phyloP scores from a whole-genome alignment of 2,113 vertebrate species.

The mouse (Mus musculus) region GRCm39 chr12:7078001-7078500 shows the following conservation, averaged over 20 bases:
- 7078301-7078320: not conserved
- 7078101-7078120: not conserved
- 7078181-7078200: not conserved
- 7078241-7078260: not conserved
- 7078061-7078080: not conserved
- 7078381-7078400: constrained; percentile 19
- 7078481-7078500: not conserved
- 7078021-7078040: not conserved
- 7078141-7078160: not conserved
- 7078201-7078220: not conserved
- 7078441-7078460: not conserved
- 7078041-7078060: not conserved
- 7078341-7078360: not conserved
- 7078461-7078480: not conserved
- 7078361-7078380: not conserved
- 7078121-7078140: not conserved
- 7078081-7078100: not conserved
- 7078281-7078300: not conserved
- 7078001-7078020: not conserved
- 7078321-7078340: not conserved
- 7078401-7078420: not conserved
- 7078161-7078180: not conserved
- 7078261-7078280: not conserved
- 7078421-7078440: not conserved
- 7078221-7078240: not conserved